Percentiles rank a stretch among this genome's conserved stretches.
phyloP scores from a whole-genome alignment of 1,140 invertebrate species.

The Vanessa atalanta region DNA sequence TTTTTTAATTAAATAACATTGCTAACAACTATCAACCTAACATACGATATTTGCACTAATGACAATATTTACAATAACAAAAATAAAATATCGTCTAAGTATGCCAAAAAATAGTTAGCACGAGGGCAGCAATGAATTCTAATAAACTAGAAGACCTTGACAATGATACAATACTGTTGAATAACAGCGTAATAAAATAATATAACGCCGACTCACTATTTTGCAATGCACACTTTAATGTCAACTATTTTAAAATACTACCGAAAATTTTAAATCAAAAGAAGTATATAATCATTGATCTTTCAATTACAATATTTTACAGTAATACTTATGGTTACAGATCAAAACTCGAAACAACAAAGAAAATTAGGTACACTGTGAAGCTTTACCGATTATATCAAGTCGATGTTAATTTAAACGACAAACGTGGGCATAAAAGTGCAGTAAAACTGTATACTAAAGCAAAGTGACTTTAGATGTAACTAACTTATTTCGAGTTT shows the following conservation, averaged over 20 bases:
- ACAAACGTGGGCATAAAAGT: slow-evolving; percentile 2
- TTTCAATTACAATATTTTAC: too few species aligned
- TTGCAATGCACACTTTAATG: not conserved
- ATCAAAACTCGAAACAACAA: not conserved
- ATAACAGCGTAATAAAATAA: slow-evolving; percentile 37
- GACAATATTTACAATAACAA: slow-evolving; percentile 18
- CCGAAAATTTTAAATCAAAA: too few species aligned
- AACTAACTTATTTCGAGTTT: slow-evolving; percentile 2
- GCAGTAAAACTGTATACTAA: slow-evolving; percentile 2
- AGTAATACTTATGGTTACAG: too few species aligned
- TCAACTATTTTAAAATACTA: too few species aligned
- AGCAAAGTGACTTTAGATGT: slow-evolving; percentile 6
- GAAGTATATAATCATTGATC: too few species aligned
- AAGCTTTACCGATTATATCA: not conserved
- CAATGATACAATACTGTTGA: slow-evolving; percentile 67
- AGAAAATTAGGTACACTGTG: not conserved
- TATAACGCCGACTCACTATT: not conserved
- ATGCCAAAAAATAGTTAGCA: slow-evolving; percentile 62
- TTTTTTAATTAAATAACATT: too few species aligned
- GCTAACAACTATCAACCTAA: not conserved
- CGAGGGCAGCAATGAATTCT: slow-evolving; percentile 71
- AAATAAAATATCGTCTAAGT: slow-evolving; percentile 55
- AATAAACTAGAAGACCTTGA: slow-evolving; percentile 73
- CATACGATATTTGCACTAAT: not conserved
- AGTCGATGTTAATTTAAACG: not conserved